Conservation (phyloP, 2,797 vertebrate species). For the Darevskia nairensis region DNA sequence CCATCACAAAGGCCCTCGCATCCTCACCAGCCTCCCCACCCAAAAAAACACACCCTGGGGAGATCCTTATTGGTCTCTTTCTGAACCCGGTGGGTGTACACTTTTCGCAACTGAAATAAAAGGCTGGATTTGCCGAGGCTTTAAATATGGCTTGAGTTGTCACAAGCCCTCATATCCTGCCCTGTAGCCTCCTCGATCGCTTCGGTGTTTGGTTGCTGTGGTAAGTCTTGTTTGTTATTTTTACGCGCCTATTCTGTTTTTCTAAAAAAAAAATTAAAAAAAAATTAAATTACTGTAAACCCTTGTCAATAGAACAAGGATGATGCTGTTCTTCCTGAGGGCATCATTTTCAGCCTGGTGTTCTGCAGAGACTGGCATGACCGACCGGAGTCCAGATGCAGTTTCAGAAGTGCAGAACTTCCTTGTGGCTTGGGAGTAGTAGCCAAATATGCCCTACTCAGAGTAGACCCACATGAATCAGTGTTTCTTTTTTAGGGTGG, state of each 20-base stretch:
- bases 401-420: too few species aligned
- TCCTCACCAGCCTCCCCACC: not conserved
- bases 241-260: not conserved
- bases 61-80: not conserved
- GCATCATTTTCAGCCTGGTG: not conserved
- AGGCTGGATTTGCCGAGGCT: slow-evolving; percentile 57
- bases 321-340: too few species aligned
- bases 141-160: slow-evolving; percentile 59
- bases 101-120: not conserved
- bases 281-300: not conserved
- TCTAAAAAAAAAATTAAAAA: too few species aligned
- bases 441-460: too few species aligned
- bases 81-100: not conserved
- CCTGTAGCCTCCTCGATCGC: slow-evolving; percentile 15
- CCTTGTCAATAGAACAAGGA: not conserved
- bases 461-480: too few species aligned
- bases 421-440: too few species aligned
- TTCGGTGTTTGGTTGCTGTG: slow-evolving; percentile 49
- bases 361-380: too few species aligned
- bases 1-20: not conserved
- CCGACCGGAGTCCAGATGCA: too few species aligned
- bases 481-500: too few species aligned
- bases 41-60: not conserved
- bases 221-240: slow-evolving; percentile 48
- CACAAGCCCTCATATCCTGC: slow-evolving; percentile 19